Percentiles rank a stretch among this genome's conserved stretches.
Conservation (phyloP, 2,888 invertebrate genomes). For the Xanthorhoe designata region DNA sequence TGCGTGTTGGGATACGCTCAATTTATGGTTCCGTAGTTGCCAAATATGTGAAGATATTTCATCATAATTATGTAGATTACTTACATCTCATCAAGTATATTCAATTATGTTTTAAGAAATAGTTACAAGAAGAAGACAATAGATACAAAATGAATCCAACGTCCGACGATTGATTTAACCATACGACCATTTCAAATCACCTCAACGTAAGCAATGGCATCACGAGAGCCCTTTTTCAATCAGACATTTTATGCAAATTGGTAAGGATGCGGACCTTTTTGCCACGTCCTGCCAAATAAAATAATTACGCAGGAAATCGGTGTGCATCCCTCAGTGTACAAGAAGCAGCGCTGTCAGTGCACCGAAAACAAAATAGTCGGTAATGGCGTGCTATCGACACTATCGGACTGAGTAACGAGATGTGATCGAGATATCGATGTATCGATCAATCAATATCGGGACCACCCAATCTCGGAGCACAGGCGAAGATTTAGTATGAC, state of each 20-base stretch:
- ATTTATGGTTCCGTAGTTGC: no score
- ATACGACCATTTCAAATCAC: not conserved
- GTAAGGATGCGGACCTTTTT: constrained; percentile 25
- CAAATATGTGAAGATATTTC: no score
- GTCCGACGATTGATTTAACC: no score
- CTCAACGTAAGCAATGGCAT: constrained; percentile 1
- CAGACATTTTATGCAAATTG: constrained; percentile 31
- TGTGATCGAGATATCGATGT: constrained; percentile 54
- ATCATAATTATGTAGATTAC: no score
- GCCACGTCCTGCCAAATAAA: constrained; percentile 34
- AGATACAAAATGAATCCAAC: not conserved
- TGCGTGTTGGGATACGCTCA: no score
- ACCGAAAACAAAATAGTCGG: constrained; percentile 50
- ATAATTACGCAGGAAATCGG: constrained; percentile 37
- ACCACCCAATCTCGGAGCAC: constrained; percentile 63
- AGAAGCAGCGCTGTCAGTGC: constrained; percentile 38
- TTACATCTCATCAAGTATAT: no score
- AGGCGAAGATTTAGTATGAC: constrained; percentile 29
- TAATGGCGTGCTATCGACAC: constrained; percentile 54
- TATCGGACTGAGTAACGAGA: constrained; percentile 52
- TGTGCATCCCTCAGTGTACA: constrained; percentile 30
- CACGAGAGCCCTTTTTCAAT: constrained; percentile 15
- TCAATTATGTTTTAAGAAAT: no score
- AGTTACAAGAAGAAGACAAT: not conserved
- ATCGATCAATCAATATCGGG: constrained; percentile 62